phyloP scores from a whole-genome alignment of 2,797 vertebrate species.

The Orestias chungarensis region DNA sequence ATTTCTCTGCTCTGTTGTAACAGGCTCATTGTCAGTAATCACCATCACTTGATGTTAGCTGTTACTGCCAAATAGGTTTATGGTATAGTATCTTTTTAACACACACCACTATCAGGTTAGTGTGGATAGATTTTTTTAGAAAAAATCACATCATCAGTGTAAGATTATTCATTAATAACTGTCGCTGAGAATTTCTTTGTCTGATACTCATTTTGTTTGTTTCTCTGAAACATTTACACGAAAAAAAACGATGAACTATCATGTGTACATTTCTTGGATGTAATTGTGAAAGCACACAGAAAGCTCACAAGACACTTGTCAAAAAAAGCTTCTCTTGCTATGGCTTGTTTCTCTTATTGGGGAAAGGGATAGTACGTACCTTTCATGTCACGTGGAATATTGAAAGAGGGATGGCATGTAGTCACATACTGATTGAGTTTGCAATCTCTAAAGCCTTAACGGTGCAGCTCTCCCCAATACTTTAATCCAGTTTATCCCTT shows the following conservation, averaged over 20 bases:
- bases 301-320: no score
- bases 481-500: constrained; percentile 79
- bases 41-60: neutral
- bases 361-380: neutral
- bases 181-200: neutral
- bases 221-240: neutral
- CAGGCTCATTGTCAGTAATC: neutral
- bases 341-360: no score
- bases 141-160: neutral
- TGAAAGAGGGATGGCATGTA: constrained; percentile 59
- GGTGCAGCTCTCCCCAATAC: constrained; percentile 52
- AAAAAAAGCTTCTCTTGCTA: no score
- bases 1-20: neutral
- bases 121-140: neutral
- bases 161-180: neutral
- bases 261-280: no score
- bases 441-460: constrained; percentile 61
- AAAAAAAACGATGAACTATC: neutral
- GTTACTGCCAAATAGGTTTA: neutral
- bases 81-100: neutral
- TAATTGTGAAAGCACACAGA: no score
- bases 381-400: constrained; percentile 43
- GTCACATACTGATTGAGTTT: constrained; percentile 70
- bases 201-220: neutral
- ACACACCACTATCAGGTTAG: neutral